Conservation (phyloP, 2,797 vertebrate genomes). For the Adrianichthys oophorus region DNA sequence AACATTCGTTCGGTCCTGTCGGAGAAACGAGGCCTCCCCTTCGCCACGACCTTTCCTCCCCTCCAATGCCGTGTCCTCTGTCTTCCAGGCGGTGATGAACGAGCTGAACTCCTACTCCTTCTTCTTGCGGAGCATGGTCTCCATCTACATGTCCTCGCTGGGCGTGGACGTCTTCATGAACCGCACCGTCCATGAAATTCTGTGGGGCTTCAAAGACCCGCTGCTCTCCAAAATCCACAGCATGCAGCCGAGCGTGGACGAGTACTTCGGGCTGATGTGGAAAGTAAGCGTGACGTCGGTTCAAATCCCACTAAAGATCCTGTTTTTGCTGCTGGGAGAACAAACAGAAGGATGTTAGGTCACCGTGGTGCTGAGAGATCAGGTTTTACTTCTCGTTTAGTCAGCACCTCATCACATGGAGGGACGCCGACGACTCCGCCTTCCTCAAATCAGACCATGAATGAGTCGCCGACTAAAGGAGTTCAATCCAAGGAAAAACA, state of each 20-base stretch:
- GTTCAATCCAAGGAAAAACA: too few relatives aligned
- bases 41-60: too few relatives aligned
- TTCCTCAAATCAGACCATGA: too few relatives aligned
- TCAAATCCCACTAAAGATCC: too few relatives aligned
- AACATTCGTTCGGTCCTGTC: background rate
- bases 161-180: conserved; percentile 72
- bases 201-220: conserved; percentile 84
- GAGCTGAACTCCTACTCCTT: conserved; percentile 77
- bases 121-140: conserved; percentile 58
- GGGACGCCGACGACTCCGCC: too few relatives aligned
- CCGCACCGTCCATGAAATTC: conserved; percentile 77
- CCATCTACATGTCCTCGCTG: conserved; percentile 63
- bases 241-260: conserved; percentile 77
- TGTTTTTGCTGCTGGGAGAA: too few relatives aligned
- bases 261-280: conserved; percentile 83
- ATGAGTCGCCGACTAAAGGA: too few relatives aligned
- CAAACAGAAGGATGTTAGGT: too few relatives aligned
- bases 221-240: conserved; percentile 70
- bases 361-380: too few relatives aligned
- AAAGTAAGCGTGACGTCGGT: conserved; percentile 65
- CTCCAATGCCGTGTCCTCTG: background rate
- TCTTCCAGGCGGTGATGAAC: conserved; percentile 74
- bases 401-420: too few relatives aligned
- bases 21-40: too few relatives aligned
- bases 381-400: too few relatives aligned